These are phyloP conservation scores for Drosophila macrothrix DNA, from an alignment of 2,888 invertebrate species.

Conservation along the genomic window DNA sequence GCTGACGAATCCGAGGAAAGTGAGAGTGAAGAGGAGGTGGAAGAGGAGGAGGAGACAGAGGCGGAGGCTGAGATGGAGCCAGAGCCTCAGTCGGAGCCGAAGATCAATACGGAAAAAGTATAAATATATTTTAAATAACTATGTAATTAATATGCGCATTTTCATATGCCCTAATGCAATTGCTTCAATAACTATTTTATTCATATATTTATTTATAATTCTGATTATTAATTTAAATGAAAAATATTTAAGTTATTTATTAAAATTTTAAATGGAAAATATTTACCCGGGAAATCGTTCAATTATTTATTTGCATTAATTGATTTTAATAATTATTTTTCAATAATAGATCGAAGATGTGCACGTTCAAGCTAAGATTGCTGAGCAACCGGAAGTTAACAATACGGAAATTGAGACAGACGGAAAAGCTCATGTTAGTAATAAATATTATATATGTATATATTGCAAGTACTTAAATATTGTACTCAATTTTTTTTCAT, in stretches of 20 bases:
- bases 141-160: conserved; percentile 7
- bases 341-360: conserved; percentile 24
- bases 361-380: neutral
- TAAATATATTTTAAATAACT: conserved; percentile 11
- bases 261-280: neutral
- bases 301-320: neutral
- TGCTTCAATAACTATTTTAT: neutral
- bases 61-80: neutral
- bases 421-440: conserved; percentile 4
- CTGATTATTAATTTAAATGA: neutral
- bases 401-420: conserved; percentile 1
- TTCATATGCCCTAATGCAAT: neutral
- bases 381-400: neutral
- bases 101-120: conserved; percentile 30
- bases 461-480: neutral
- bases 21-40: conserved; percentile 16
- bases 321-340: neutral
- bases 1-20: conserved; percentile 23
- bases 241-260: neutral
- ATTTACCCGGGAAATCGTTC: neutral
- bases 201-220: neutral
- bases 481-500: neutral
- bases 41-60: conserved; percentile 10
- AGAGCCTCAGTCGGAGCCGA: neutral
- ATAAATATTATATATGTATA: neutral